Evolutionary conservation across 2,113 vertebrate genomes (phyloP).

Genomic region (Epinephelus cyanopodus): DNA sequence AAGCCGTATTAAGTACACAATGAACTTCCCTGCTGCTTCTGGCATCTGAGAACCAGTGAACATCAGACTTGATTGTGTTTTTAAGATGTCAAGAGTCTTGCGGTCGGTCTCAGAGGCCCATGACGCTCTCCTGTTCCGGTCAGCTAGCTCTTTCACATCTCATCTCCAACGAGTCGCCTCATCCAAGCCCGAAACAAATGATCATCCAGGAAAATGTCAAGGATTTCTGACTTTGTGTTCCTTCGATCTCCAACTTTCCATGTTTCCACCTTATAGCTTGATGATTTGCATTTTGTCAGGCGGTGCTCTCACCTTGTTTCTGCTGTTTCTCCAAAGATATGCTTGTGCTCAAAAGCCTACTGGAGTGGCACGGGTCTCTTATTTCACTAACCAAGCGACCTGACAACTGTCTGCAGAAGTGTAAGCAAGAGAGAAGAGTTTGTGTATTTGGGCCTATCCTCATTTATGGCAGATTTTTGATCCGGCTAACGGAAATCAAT

Average conservation of each 20-base stretch:
- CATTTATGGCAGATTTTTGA: background rate
- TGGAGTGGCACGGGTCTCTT: constrained; percentile 1
- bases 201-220: background rate
- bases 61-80: constrained; percentile 7
- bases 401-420: background rate
- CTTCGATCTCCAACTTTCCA: constrained; percentile 19
- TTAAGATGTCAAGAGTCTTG: background rate
- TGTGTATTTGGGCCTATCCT: background rate
- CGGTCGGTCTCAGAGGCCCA: background rate
- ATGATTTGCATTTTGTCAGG: constrained; percentile 7
- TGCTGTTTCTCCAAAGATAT: background rate
- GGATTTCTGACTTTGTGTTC: constrained; percentile 6
- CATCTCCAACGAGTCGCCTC: background rate
- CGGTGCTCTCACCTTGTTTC: background rate
- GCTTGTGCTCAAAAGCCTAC: background rate
- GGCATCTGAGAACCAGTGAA: background rate
- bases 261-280: background rate
- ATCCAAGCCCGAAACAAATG: background rate
- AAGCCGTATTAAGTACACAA: background rate
- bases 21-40: background rate
- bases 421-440: no score
- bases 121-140: background rate
- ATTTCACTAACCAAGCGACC: background rate
- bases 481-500: background rate
- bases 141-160: background rate